Percentiles rank a stretch among this genome's conserved stretches.
These are phyloP conservation scores for Drosophila nr. fundita DNA, from an alignment of 2,888 invertebrate genomes.

Conservation along the genomic window DNA sequence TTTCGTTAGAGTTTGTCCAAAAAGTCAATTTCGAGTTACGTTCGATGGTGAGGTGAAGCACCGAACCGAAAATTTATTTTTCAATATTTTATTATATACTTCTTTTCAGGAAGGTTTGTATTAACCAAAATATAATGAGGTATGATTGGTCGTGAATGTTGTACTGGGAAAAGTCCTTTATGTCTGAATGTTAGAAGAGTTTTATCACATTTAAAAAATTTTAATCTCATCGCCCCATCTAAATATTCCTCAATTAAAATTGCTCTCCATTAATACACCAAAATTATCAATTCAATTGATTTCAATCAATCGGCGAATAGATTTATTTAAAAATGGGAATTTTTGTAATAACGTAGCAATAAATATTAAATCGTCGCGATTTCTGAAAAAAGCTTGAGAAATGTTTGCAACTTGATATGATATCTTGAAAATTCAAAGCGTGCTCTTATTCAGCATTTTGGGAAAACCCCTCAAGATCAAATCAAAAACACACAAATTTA, in stretches of 20 bases:
- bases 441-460: slow-evolving; percentile 27
- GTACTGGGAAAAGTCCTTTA: neutral
- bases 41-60: neutral
- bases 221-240: neutral
- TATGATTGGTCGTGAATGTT: neutral
- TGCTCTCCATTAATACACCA: neutral
- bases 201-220: neutral
- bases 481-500: slow-evolving; percentile 12
- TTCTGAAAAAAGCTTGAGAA: slow-evolving; percentile 10
- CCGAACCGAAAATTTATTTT: neutral
- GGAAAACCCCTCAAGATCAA: slow-evolving; percentile 58
- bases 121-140: neutral
- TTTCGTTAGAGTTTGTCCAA: neutral
- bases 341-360: too few species aligned
- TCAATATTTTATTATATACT: neutral
- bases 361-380: neutral
- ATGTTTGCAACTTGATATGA: neutral
- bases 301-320: neutral
- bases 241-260: neutral
- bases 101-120: slow-evolving; percentile 5
- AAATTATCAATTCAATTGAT: neutral
- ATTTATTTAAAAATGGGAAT: neutral
- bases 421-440: slow-evolving; percentile 11
- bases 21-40: neutral
- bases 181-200: neutral